Evolutionary conservation across 2,888 invertebrate genomes (phyloP).

Genomic region (Dolichomitus sp.): DNA sequence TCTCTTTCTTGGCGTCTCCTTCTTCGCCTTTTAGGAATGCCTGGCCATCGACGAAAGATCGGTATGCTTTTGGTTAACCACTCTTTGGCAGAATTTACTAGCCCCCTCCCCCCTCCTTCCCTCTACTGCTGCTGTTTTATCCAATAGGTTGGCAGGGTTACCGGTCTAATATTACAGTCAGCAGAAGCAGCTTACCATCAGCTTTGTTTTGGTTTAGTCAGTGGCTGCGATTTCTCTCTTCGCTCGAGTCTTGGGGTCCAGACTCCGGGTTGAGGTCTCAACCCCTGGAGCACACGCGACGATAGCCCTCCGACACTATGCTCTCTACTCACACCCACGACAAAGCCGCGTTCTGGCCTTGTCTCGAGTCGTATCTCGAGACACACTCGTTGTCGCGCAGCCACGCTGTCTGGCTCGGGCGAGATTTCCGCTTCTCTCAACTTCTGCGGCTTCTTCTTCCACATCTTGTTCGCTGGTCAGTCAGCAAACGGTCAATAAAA

Average conservation of each 20-base stretch:
- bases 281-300: slow-evolving; percentile 73
- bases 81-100: slow-evolving; percentile 12
- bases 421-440: slow-evolving; percentile 52
- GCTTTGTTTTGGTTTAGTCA: slow-evolving; percentile 25
- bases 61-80: slow-evolving; percentile 66
- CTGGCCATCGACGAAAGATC: slow-evolving; percentile 73
- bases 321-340: slow-evolving; percentile 60
- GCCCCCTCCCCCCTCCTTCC: background rate
- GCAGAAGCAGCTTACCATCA: background rate
- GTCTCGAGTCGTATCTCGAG: slow-evolving; percentile 22
- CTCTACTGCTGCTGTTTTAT: slow-evolving; percentile 26
- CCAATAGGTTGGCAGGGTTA: background rate
- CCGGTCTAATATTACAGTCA: slow-evolving; percentile 44
- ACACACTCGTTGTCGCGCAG: slow-evolving; percentile 69
- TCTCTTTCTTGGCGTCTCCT: slow-evolving; percentile 64
- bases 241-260: slow-evolving; percentile 67
- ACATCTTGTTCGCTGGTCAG: slow-evolving; percentile 39
- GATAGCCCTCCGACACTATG: slow-evolving; percentile 75
- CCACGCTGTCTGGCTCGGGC: slow-evolving; percentile 79
- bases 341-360: slow-evolving; percentile 13
- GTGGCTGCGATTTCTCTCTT: background rate
- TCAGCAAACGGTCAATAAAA: slow-evolving; percentile 33
- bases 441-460: slow-evolving; percentile 34
- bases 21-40: slow-evolving; percentile 72
- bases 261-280: slow-evolving; percentile 74